A percentile compares a stretch with the other conserved stretches of the same genome.
phyloP scores from a whole-genome alignment of 2,888 invertebrate species.

The Nephrotoma guestfalica region DNA sequence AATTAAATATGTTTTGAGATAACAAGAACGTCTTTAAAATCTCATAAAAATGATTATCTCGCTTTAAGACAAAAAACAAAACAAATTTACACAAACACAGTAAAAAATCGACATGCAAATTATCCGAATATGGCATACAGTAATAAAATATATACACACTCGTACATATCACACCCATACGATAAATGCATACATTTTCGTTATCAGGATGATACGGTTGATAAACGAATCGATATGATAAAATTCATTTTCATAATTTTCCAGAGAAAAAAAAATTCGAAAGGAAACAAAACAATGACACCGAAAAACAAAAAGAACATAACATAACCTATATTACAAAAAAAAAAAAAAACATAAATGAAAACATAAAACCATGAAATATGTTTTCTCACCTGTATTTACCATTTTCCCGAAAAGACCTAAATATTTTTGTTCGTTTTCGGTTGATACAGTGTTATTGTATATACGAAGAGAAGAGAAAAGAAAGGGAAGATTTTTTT shows the following conservation, averaged over 20 bases:
- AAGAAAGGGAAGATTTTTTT: background rate
- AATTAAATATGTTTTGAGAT: too few species aligned
- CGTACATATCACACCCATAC: background rate
- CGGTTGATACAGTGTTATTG: conserved; percentile 9
- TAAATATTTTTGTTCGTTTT: conserved; percentile 3
- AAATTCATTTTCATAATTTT: background rate
- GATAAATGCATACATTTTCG: background rate
- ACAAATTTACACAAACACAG: too few species aligned
- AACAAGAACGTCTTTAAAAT: too few species aligned
- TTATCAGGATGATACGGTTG: background rate
- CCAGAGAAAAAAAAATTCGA: conserved; percentile 3
- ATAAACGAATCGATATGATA: background rate
- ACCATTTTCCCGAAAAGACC: conserved; percentile 31
- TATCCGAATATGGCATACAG: too few species aligned
- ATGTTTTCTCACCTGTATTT: conserved; percentile 24
- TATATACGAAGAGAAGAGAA: conserved; percentile 1
- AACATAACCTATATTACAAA: background rate
- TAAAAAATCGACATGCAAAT: too few species aligned
- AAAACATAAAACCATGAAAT: conserved; percentile 2
- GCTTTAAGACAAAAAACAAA: too few species aligned
- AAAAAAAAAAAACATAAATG: background rate
- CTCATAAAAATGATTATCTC: too few species aligned
- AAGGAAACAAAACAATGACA: background rate
- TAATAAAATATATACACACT: too few species aligned
- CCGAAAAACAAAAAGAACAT: conserved; percentile 3